Evolutionary conservation across 2,113 vertebrate species (phyloP), one percentile per base, ranked within the genome.

Genomic region (Peromyscus maniculatus): DNA sequence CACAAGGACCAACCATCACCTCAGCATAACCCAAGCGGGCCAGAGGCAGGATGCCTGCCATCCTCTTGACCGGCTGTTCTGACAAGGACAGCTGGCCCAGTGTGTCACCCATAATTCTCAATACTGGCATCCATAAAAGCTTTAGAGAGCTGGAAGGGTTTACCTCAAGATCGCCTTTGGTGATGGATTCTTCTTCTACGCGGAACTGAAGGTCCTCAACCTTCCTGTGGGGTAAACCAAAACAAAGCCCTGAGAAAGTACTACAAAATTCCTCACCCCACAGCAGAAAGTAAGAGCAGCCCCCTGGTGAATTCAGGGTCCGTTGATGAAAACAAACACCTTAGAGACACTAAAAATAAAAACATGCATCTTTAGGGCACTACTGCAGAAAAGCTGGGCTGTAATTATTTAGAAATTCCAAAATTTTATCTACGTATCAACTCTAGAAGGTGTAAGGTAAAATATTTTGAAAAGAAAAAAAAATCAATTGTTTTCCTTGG

Each of bases 101-200:
- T 39, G 52, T 36, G n/a, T 66, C 52, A 57, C 11, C 49, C 16
- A 0, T 5, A 0, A 66, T 92, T 89, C 80, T 92, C 31, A 57
- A 39, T 33, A 94, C 39, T n/a, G 15, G 39, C 36, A 77, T 78
- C 79, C 69, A 69, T 0, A 79, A 67, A 67, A 28, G 57, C 72
- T 79, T 15, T 22, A 84, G 67, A 46, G 66, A 86, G 59, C n/a
- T 55, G 39, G 59, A 52, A 59, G 33, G 52, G 43, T 98, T 99
- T 99, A 99, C 99, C 99, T 99, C 99, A 94, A 99, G 98, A 94
- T 99, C 99, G 95, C 99, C 99, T 99, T 99, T 99, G 98, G 99
- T 99, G 97, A 99, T 99, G 64, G 99, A 99, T 94, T 99, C 99
- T 98, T 99, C 99, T 93, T 99, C 99, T 78, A 99, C 99, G 28